These are phyloP conservation scores for Micromussa lordhowensis DNA, from an alignment of 92 coral and sea anemone species.

Conservation along the genomic window DNA sequence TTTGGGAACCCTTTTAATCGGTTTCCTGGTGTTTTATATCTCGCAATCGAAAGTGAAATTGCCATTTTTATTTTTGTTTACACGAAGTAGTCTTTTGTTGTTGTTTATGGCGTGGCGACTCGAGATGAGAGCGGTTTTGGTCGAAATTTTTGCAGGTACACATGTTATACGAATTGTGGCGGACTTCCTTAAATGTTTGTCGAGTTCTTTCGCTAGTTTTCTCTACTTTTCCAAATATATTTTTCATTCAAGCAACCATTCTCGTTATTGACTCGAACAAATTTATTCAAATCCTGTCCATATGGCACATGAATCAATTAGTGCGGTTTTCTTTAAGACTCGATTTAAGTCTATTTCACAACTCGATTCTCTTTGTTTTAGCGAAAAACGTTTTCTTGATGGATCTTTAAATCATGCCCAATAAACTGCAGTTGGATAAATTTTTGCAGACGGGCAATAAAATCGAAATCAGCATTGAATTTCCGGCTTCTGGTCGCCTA, in stretches of 20 bases:
- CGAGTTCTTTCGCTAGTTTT: conserved; percentile 39
- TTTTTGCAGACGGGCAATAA: conserved; percentile 7
- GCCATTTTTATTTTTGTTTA: conserved; percentile 95
- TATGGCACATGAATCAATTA: conserved; percentile 66
- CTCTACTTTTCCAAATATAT: conserved; percentile 25
- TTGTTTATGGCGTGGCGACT: conserved; percentile 93
- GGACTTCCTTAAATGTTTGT: background rate
- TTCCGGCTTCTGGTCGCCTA: conserved; percentile 39
- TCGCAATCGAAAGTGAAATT: conserved; percentile 61
- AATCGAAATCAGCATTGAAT: conserved; percentile 22
- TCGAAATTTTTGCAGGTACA: conserved; percentile 9
- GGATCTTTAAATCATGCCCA: conserved; percentile 28
- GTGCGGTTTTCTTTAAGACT: conserved; percentile 28
- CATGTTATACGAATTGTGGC: background rate
- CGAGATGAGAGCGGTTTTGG: conserved; percentile 30
- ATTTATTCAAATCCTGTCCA: conserved; percentile 77
- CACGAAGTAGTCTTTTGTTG: conserved; percentile 87
- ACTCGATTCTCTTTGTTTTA: conserved; percentile 3
- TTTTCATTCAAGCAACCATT: conserved; percentile 31
- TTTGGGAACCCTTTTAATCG: conserved; percentile 13
- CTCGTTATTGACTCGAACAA: conserved; percentile 63
- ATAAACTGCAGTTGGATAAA: background rate
- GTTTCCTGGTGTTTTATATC: conserved; percentile 36
- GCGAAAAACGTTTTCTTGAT: background rate
- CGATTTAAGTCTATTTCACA: conserved; percentile 12